A percentile compares a stretch with the other conserved stretches of the same genome.
phyloP scores from a whole-genome alignment of 2,888 invertebrate species.

The Tiliacea aurago region DNA sequence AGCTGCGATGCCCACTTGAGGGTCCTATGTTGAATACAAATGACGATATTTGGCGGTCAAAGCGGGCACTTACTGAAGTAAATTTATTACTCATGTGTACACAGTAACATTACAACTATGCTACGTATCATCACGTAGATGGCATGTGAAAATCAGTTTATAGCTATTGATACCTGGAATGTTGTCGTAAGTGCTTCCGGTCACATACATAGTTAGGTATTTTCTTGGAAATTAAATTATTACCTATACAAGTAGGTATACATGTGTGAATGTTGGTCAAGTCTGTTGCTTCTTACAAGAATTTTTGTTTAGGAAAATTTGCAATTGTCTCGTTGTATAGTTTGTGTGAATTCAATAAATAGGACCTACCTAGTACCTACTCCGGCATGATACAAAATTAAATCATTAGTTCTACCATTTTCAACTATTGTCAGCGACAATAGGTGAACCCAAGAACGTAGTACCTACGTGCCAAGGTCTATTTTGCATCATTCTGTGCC shows the following conservation, averaged over 20 bases:
- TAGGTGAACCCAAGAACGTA: too few relatives aligned
- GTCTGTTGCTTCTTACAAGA: conserved; percentile 13
- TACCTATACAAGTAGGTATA: conserved; percentile 15
- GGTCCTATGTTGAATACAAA: conserved; percentile 80
- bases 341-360: not conserved
- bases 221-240: conserved; percentile 72
- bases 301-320: conserved; percentile 18
- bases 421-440: too few relatives aligned
- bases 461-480: too few relatives aligned
- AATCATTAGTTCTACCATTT: too few relatives aligned
- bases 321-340: not conserved
- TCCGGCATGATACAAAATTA: not conserved
- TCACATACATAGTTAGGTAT: conserved; percentile 75
- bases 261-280: conserved; percentile 37
- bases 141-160: conserved; percentile 83
- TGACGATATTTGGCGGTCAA: conserved; percentile 85
- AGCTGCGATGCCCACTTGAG: conserved; percentile 72
- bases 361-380: too few relatives aligned
- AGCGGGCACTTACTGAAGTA: conserved; percentile 77
- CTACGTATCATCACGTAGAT: conserved; percentile 80
- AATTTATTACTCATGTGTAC: conserved; percentile 77
- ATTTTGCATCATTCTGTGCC: too few relatives aligned
- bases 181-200: conserved; percentile 84
- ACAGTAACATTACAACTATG: conserved; percentile 73
- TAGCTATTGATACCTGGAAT: conserved; percentile 82